Percentiles rank a stretch among this genome's conserved stretches.
phyloP scores from a whole-genome alignment of 2,888 invertebrate species.

The Bugula neritina region DNA sequence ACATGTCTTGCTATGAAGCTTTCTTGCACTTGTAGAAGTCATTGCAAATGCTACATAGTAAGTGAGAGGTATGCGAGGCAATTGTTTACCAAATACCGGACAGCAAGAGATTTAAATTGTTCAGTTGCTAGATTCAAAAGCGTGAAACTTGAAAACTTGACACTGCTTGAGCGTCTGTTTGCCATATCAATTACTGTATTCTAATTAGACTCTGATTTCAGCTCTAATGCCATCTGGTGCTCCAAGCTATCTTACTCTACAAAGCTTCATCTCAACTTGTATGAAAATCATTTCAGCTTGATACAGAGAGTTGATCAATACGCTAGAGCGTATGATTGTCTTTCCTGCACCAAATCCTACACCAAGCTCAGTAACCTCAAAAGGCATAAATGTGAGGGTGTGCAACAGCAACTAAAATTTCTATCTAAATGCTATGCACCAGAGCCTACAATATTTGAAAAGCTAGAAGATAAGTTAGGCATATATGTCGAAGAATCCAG shows the following conservation, averaged over 20 bases:
- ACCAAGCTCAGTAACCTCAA: neutral
- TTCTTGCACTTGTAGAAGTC: neutral
- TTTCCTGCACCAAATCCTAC: neutral
- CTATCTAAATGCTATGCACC: neutral
- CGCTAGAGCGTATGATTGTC: neutral
- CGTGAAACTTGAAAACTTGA: neutral
- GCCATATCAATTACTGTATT: neutral
- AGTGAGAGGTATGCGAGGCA: neutral
- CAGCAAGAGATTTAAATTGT: neutral
- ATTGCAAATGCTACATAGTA: neutral
- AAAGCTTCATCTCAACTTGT: neutral
- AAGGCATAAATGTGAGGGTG: neutral
- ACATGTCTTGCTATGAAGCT: neutral
- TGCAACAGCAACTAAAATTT: neutral
- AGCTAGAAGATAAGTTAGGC: neutral
- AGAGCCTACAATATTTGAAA: neutral
- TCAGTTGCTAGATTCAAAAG: neutral
- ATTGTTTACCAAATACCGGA: neutral
- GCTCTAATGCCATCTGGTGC: neutral
- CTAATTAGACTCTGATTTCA: neutral
- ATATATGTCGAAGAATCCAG: neutral
- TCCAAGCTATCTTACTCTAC: neutral
- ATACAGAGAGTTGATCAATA: neutral
- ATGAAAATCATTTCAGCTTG: neutral
- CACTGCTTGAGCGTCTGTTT: neutral